A percentile compares a stretch with the other conserved stretches of the same genome.
Conservation (phyloP, 2,797 vertebrate genomes). For the Peromyscus eremicus region DNA sequence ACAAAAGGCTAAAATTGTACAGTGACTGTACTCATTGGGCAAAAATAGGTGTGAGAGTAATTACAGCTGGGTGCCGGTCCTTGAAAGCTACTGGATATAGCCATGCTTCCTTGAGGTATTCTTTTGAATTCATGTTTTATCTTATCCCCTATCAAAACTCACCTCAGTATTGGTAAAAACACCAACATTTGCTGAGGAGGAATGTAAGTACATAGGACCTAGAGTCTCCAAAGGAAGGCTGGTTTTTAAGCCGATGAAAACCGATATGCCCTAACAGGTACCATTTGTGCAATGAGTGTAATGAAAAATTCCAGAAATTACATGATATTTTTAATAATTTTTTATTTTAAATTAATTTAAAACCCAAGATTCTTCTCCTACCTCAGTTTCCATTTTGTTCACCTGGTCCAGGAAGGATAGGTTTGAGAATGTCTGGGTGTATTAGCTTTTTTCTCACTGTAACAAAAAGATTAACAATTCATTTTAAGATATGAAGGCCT, state of each 20-base stretch:
- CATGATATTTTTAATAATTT: conserved; percentile 3
- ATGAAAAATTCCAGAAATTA: neutral
- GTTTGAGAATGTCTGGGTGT: neutral
- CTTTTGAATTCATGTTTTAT: neutral
- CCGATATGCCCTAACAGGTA: neutral
- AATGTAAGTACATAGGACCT: neutral
- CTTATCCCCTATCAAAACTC: neutral
- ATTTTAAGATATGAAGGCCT: neutral
- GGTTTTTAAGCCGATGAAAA: neutral
- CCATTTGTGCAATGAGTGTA: neutral
- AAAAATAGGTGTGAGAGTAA: conserved; percentile 75
- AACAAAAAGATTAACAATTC: neutral
- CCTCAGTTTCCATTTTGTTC: neutral
- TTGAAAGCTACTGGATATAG: conserved; percentile 38
- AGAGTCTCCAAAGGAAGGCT: neutral
- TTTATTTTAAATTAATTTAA: conserved; percentile 1
- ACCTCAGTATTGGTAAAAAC: neutral
- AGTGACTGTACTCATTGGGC: conserved; percentile 48
- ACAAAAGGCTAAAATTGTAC: conserved; percentile 69
- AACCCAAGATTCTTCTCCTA: neutral
- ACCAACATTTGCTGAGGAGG: neutral
- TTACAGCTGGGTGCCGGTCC: conserved; percentile 71
- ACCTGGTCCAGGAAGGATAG: neutral
- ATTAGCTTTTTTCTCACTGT: neutral
- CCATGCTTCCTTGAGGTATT: neutral